Percentiles rank a stretch among this genome's conserved stretches.
Evolutionary conservation across 2,888 invertebrate species (phyloP).

Genomic region (Pachydiplax longipennis): DNA sequence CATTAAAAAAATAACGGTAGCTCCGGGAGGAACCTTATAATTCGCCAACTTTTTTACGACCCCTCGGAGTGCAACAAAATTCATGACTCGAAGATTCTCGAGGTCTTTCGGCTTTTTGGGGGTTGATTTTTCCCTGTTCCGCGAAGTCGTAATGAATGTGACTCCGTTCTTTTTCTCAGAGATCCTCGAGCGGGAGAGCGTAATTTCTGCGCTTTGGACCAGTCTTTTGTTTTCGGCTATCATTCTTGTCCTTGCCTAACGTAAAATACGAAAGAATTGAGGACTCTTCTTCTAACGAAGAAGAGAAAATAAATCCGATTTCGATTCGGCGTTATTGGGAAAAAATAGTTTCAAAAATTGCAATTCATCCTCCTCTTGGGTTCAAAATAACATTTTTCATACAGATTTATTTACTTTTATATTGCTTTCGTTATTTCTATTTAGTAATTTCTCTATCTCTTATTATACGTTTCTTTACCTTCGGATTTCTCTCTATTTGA

Average conservation of each 20-base stretch:
- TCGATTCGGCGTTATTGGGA: no score
- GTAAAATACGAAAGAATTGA: no score
- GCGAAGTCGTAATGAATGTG: constrained; percentile 37
- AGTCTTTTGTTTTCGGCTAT: background rate
- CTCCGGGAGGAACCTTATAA: background rate
- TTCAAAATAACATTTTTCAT: no score
- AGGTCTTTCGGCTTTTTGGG: background rate
- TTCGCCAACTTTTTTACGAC: constrained; percentile 39
- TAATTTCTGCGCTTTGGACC: background rate
- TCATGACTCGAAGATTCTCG: constrained; percentile 16
- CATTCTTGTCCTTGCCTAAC: background rate
- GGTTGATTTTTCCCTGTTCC: constrained; percentile 14
- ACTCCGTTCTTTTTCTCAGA: background rate
- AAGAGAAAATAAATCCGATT: no score
- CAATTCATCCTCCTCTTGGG: no score
- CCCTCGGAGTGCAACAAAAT: constrained; percentile 29
- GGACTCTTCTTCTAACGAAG: no score
- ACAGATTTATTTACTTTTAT: no score
- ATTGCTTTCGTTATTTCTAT: no score
- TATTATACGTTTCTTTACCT: no score
- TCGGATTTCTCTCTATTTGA: no score
- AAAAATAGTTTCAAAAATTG: no score
- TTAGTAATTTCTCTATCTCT: no score
- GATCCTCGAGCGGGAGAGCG: background rate
- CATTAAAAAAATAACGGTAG: background rate